Conservation (phyloP, 2,113 vertebrate species). For the Todiramphus saurophagus region DNA sequence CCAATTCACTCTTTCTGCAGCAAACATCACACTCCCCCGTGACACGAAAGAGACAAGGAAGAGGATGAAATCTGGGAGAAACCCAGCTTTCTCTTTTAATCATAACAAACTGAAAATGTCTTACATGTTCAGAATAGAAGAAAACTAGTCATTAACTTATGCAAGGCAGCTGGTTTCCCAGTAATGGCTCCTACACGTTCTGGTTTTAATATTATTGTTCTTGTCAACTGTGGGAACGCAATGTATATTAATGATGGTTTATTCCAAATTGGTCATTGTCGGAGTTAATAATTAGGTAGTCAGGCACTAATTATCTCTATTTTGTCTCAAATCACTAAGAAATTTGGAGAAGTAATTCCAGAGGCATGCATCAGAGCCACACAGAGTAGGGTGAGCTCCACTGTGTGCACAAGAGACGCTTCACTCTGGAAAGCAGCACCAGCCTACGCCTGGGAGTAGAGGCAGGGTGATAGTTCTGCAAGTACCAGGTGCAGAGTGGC, state of each 20-base stretch:
- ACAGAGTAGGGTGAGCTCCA: background rate
- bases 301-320: constrained; percentile 58
- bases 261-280: constrained; percentile 54
- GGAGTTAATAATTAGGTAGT: constrained; percentile 54
- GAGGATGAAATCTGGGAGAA: background rate
- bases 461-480: background rate
- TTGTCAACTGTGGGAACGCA: constrained; percentile 44
- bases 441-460: background rate
- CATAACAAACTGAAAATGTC: constrained; percentile 1
- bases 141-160: constrained; percentile 63
- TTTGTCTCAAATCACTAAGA: constrained; percentile 55
- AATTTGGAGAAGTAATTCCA: constrained; percentile 28
- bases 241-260: constrained; percentile 49
- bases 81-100: background rate
- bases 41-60: background rate
- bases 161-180: constrained; percentile 45
- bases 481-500: background rate
- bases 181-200: constrained; percentile 14
- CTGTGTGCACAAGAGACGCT: background rate
- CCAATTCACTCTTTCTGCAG: background rate
- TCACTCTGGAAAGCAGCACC: background rate
- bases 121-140: background rate
- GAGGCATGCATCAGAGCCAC: background rate
- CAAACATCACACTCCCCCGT: rapidly evolving
- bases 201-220: constrained; percentile 61